Base-by-base conservation (phyloP, 2,888 invertebrate species). In the Hydrotaea cyrtoneurina region DNA sequence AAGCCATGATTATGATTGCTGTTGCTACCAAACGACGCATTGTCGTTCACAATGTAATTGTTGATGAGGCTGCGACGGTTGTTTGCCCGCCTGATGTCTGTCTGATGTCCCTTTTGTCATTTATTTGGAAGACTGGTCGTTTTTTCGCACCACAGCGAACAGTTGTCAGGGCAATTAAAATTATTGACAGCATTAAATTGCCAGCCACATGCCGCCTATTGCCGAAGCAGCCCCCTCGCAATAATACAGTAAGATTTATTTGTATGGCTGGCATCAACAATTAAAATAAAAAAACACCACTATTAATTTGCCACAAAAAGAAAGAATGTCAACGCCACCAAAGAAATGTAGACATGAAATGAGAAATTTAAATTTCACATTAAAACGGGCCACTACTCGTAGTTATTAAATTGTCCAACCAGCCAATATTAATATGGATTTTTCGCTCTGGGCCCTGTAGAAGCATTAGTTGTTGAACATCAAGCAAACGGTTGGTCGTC, bases 141-240 rank as follows among this genome's bases (percentile, higher is more conserved):
- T 13, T 74, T 43, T 43, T 57, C 2, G n/a, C 57, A 55, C 36
- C 31, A 21, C 19, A 13, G 26, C 7, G 46, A 19, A 79, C 43
- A 55, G 64, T 73, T 72, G 59, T 53, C 36, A 11, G 17, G 73
- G 62, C 79, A 79, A 77, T 84, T 76, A 76, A 78, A 74, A 79
- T 77, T 85, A 85, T 85, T 77, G 81, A 77, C 78, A 73, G 46
- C 46, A 59, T 62, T 74, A 62, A 78, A 64, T 76, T 78, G 46
- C n/a, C 39, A 43, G 39, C 13, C 39, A 46, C 46, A 46, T 13
- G 15, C 26, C 26, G 15, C 21, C 2, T 31, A 15, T 19, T 62
- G 11, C 46, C 62, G 50, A 39, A 13, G 50, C 43, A 17, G 59
- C 53, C 62, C 46, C 15, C 66, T 23, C 4, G 26, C 23, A 26